Conservation (phyloP, 2,888 invertebrate genomes). For the Cistogaster globosa region DNA sequence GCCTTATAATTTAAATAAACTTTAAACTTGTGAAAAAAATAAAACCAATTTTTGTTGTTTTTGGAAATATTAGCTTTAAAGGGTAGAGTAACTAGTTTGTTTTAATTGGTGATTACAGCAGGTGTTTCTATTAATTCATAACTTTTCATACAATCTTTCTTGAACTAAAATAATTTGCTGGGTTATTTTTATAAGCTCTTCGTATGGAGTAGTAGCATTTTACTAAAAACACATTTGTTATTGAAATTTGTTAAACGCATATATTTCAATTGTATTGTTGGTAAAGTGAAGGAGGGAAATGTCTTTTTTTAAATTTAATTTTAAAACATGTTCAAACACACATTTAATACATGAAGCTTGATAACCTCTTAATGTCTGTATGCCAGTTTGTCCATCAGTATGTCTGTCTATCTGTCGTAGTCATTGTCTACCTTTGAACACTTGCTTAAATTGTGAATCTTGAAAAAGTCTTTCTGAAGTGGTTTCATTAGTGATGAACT, state of each 20-base stretch:
- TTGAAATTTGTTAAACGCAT: slow-evolving; percentile 19
- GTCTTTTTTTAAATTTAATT: not conserved
- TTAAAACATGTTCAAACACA: too few relatives aligned
- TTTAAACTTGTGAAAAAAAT: too few relatives aligned
- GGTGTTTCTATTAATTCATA: not conserved
- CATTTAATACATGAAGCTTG: not conserved
- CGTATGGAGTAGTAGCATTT: not conserved
- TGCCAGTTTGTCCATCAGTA: not conserved
- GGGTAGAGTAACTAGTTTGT: too few relatives aligned
- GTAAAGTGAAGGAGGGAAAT: not conserved
- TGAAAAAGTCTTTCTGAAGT: slow-evolving; percentile 44
- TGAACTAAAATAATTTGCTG: slow-evolving; percentile 9
- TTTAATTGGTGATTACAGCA: too few relatives aligned
- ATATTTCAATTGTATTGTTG: slow-evolving; percentile 28
- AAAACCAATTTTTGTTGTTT: too few relatives aligned
- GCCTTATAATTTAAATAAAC: too few relatives aligned
- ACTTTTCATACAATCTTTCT: not conserved
- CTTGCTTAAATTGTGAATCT: slow-evolving; percentile 46
- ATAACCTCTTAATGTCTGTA: slow-evolving; percentile 12
- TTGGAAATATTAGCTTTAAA: too few relatives aligned
- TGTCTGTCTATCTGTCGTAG: slow-evolving; percentile 11
- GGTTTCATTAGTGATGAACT: slow-evolving; percentile 52
- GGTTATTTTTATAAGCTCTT: not conserved
- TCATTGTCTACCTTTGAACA: slow-evolving; percentile 45
- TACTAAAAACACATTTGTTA: slow-evolving; percentile 27